Conservation (phyloP, 2,113 vertebrate species). For the Cynocephalus volans region DNA sequence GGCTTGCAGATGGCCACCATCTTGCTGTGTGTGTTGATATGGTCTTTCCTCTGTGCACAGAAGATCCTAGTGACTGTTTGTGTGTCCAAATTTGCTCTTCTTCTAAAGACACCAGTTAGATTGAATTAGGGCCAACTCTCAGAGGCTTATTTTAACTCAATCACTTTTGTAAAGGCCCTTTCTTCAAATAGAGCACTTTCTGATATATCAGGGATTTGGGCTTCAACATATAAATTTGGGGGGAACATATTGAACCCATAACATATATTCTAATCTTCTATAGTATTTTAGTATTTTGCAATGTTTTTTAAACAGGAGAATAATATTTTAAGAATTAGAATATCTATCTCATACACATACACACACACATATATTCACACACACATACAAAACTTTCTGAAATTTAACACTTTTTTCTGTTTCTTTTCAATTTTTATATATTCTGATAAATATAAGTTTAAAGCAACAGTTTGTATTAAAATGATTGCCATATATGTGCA, state of each 20-base stretch:
- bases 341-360: neutral
- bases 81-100: neutral
- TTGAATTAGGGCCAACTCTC: too few relatives aligned
- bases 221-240: neutral
- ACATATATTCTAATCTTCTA: neutral
- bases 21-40: neutral
- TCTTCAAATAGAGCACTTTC: neutral
- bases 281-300: neutral
- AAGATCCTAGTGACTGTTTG: neutral
- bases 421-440: neutral
- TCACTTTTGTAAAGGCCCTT: neutral
- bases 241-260: neutral
- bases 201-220: neutral
- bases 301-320: neutral
- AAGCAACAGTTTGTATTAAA: neutral
- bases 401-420: neutral
- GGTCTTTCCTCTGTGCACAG: neutral
- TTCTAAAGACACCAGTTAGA: neutral
- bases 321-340: neutral
- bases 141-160: neutral
- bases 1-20: neutral
- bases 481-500: neutral
- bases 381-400: neutral
- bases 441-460: neutral
- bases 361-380: neutral